Percentiles rank a stretch among this genome's conserved stretches.
phyloP scores from a whole-genome alignment of 2,888 invertebrate species.

The Heteromurus nitidus region DNA sequence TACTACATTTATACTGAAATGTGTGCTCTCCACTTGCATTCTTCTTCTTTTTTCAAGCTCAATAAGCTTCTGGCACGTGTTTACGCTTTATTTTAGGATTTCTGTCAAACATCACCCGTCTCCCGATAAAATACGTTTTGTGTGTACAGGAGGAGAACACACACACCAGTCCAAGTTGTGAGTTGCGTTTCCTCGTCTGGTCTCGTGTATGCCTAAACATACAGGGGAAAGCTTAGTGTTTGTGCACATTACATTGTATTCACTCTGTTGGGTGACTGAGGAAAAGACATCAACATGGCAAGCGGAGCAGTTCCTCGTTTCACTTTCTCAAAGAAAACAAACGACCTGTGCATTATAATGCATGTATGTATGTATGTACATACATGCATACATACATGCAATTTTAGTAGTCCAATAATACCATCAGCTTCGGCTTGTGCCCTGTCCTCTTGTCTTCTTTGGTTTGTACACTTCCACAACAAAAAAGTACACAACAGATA shows the following conservation, averaged over 20 bases:
- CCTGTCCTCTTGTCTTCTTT: background rate
- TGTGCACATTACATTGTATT: slow-evolving; percentile 31
- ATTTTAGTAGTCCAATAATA: slow-evolving; percentile 3
- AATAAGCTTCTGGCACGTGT: slow-evolving; percentile 61
- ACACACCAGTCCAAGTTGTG: background rate
- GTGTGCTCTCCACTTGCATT: too few species aligned
- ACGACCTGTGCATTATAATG: background rate
- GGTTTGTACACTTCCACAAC: background rate
- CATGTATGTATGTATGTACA: background rate
- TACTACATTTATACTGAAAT: too few species aligned
- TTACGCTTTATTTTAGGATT: slow-evolving; percentile 62
- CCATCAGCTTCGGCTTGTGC: background rate
- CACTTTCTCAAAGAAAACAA: slow-evolving; percentile 16
- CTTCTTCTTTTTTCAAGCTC: slow-evolving; percentile 21
- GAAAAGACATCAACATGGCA: slow-evolving; percentile 23
- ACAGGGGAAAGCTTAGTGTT: slow-evolving; percentile 25
- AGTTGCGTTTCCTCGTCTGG: background rate
- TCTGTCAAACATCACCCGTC: slow-evolving; percentile 55
- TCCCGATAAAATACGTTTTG: slow-evolving; percentile 46
- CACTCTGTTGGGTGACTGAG: slow-evolving; percentile 2
- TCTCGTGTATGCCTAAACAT: slow-evolving; percentile 24
- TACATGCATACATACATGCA: background rate
- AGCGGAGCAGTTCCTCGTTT: background rate
- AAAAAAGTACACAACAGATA: too few species aligned
- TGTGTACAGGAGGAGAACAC: background rate